Conservation (phyloP, 2,113 vertebrate genomes). For the Arothron firmamentum region DNA sequence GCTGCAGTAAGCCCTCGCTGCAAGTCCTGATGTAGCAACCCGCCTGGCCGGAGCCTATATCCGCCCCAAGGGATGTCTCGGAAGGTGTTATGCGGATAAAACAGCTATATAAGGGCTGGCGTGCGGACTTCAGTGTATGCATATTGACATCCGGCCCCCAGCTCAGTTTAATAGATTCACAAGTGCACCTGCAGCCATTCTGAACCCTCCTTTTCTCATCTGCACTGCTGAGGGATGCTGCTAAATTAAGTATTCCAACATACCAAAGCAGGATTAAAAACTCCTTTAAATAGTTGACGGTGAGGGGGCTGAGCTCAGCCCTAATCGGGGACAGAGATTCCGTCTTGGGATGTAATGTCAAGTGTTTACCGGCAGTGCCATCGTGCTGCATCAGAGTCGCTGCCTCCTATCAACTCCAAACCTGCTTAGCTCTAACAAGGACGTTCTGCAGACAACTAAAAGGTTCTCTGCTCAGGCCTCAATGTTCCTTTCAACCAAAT, state of each 20-base stretch:
- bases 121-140: conserved; percentile 44
- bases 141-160: conserved; percentile 50
- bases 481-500: conserved; percentile 1
- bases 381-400: conserved; percentile 48
- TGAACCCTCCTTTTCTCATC: conserved; percentile 26
- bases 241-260: background rate
- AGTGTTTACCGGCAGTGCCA: conserved; percentile 47
- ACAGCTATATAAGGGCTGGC: conserved; percentile 35
- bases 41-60: conserved; percentile 34
- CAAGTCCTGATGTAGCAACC: conserved; percentile 43
- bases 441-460: background rate
- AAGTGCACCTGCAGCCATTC: conserved; percentile 16
- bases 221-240: conserved; percentile 9
- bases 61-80: conserved; percentile 33
- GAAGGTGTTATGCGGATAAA: conserved; percentile 49
- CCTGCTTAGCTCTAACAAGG: conserved; percentile 6
- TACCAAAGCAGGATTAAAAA: conserved; percentile 26
- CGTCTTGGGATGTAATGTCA: conserved; percentile 37
- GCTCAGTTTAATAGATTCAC: conserved; percentile 49
- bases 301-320: conserved; percentile 21
- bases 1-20: conserved; percentile 46
- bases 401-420: conserved; percentile 40
- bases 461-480: conserved; percentile 27
- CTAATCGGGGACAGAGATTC: conserved; percentile 32
- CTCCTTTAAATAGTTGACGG: conserved; percentile 31